Evolutionary conservation across 2,113 vertebrate species (phyloP), one percentile per base, ranked within the genome.

Genomic region (Bufo bufo): DNA sequence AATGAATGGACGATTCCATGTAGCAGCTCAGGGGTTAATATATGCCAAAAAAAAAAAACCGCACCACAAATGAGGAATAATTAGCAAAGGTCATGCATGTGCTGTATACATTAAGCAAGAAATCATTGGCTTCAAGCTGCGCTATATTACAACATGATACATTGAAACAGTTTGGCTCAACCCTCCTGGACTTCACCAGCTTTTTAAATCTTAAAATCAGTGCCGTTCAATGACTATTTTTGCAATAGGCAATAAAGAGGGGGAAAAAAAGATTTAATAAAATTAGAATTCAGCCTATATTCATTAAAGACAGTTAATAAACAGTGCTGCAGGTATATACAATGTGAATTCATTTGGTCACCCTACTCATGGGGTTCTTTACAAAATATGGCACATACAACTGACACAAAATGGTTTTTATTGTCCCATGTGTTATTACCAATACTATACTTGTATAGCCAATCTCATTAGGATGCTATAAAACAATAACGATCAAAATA

Each of bases 41-140:
- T 69, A 17, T 19, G 58, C 71, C 52, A 52, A 93, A 89, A 90
- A 91, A 89, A 88, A 90, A 93, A 79, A 85, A 93, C 92, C 90
- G 93, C 92, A 94, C 92, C 92, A 93, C 93, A 89, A 91, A 85
- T 94, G 92, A 92, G 93, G 91, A 87, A 91, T 94, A 93, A 94
- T 93, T 89, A 92, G 93, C 92, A 94, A 92, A 93, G 92, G 94
- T 92, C 95, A 95, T 95, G 94, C 94, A 92, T 90, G 90, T 92
- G 87, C 89, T 93, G 93, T 94, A 80, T 94, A 94, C 93, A 94
- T 92, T 93, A 92, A 93, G 93, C 93, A 92, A 91, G 92, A 91
- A 92, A 93, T 93, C 94, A 93, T 93, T 95, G 94, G 92, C 91
- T 94, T 96, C 93, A 94, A 96, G 95, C 94, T 95, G 94, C 94